Evolutionary conservation across 1,140 invertebrate species (phyloP), one percentile per base, ranked within the genome.

Genomic region (Papilio helenus): DNA sequence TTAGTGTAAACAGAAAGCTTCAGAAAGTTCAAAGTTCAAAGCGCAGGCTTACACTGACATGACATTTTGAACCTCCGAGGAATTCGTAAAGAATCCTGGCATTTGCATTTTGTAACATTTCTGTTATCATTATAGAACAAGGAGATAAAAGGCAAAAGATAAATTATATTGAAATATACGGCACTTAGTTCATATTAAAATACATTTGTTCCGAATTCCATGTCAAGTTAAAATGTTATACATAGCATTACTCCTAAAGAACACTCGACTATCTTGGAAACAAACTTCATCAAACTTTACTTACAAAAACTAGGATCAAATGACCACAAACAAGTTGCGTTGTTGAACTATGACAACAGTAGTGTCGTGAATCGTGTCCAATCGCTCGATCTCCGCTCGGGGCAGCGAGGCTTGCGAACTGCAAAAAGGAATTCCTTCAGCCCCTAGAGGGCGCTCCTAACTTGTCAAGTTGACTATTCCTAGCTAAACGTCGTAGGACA

Each of bases 11-110:
- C 71, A 72, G 71, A 44, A n/a, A n/a, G 34, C 34, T 44, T 16
- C n/a, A 20, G n/a, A 72, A 39, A 72, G 34, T 72, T 42, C 29
- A 42, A 72, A 42, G 39, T 72, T 42, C 71, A 72, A 42, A 68
- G 61, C 23, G 61, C 26, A 16, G 26, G 14, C 61, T 68, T 68
- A 16, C 61, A 34, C 61, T 29, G 61, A 68, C 26, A 68, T 68
- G 61, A 34, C 61, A 68, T 14, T 68, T 68, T 12, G 26, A 29
- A 68, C 12, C 12, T 68, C 61, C 61, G 26, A 12, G 61, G 26
- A 29, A 68, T 68, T 29, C 7, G 3, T 34, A 16, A 68, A 68
- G 26, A 29, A 68, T 68, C 26, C 29, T 34, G 23, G 26, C 3
- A 68, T 68, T 68, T 16, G 14, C 61, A 16, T 29, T 68, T 34